These are phyloP conservation scores for Euzetes globulus DNA, from an alignment of 2,888 invertebrate genomes.

Conservation along the genomic window DNA sequence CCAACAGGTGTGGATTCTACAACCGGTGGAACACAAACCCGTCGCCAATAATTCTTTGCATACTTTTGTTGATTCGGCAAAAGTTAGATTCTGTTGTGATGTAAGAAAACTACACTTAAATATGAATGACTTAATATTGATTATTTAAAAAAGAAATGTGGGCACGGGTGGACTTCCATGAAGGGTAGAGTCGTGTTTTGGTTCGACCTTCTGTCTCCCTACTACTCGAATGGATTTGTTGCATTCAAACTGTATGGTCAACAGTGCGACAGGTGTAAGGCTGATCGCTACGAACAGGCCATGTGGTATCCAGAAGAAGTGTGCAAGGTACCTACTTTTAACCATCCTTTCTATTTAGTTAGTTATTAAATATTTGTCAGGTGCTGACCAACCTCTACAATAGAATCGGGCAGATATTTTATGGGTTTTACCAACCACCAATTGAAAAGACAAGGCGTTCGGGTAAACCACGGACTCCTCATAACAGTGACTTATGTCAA, in stretches of 20 bases:
- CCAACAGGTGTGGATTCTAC: slow-evolving; percentile 47
- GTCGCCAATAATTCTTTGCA: slow-evolving; percentile 44
- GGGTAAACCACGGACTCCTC: slow-evolving; percentile 50
- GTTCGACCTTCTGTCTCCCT: slow-evolving; percentile 46
- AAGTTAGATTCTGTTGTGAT: slow-evolving; percentile 49
- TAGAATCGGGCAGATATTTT: slow-evolving; percentile 49
- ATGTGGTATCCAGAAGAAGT: slow-evolving; percentile 53
- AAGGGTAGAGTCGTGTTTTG: slow-evolving; percentile 51
- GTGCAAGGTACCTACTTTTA: slow-evolving; percentile 46
- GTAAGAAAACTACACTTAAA: slow-evolving; percentile 42
- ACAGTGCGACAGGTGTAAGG: slow-evolving; percentile 49
- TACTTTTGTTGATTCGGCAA: slow-evolving; percentile 49
- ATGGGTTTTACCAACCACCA: slow-evolving; percentile 48
- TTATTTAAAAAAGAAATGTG: slow-evolving; percentile 46
- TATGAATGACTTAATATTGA: neutral
- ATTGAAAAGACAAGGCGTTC: slow-evolving; percentile 47
- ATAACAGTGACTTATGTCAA: slow-evolving; percentile 49
- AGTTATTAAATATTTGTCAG: slow-evolving; percentile 43
- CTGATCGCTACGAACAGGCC: slow-evolving; percentile 48
- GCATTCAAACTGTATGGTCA: slow-evolving; percentile 50
- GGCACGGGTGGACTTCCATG: slow-evolving; percentile 52
- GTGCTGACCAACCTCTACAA: slow-evolving; percentile 49
- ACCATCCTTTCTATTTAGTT: slow-evolving; percentile 12
- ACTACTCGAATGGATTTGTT: slow-evolving; percentile 45
- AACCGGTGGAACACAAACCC: slow-evolving; percentile 46